Conservation (phyloP, 1,140 invertebrate species). For the Steinernema feltiae region DNA sequence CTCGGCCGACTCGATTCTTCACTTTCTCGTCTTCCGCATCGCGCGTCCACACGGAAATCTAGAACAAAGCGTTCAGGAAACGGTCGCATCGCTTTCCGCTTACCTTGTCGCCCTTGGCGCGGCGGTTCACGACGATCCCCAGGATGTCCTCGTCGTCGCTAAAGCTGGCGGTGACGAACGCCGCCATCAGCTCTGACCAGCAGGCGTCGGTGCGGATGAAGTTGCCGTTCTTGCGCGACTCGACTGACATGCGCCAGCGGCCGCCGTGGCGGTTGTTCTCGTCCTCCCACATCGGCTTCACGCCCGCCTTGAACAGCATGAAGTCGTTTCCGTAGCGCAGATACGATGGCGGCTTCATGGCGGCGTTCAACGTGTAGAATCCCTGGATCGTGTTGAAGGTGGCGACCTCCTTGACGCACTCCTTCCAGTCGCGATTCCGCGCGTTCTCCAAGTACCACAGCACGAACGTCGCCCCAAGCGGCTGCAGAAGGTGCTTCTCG, state of each 20-base stretch:
- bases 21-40: neutral
- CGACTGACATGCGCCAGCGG: neutral
- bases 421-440: too few relatives aligned
- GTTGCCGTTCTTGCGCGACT: neutral
- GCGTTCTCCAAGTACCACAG: too few relatives aligned
- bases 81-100: neutral
- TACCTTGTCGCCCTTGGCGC: neutral
- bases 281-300: conserved; percentile 11
- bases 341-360: neutral
- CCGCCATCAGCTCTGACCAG: neutral
- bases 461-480: too few relatives aligned
- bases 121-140: neutral
- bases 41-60: neutral
- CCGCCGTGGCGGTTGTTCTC: neutral
- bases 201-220: neutral
- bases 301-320: conserved; percentile 2
- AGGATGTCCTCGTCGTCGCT: neutral
- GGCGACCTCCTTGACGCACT: too few relatives aligned
- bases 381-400: too few relatives aligned
- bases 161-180: neutral
- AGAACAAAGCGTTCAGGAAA: neutral
- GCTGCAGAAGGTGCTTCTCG: too few relatives aligned
- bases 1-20: neutral
- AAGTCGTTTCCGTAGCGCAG: neutral
- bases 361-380: too few relatives aligned